phyloP scores from a whole-genome alignment of 2,113 vertebrate genomes.

The Daphoenositta chrysoptera region DNA sequence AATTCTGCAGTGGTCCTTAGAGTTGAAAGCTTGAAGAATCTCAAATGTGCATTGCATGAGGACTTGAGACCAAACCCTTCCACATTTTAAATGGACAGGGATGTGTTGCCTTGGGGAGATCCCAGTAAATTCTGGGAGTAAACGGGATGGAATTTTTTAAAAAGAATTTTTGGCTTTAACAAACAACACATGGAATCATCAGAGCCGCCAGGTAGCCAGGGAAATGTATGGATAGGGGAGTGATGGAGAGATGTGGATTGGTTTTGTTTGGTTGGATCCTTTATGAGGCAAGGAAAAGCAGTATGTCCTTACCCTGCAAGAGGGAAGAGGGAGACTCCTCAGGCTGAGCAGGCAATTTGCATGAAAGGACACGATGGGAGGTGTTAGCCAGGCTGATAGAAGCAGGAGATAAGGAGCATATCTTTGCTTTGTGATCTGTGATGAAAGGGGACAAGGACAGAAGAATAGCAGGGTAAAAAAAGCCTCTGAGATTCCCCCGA shows the following conservation, averaged over 20 bases:
- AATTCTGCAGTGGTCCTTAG: neutral
- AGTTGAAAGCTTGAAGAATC: neutral
- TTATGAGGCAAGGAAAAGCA: neutral
- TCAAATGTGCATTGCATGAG: accelerated
- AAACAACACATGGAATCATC: neutral
- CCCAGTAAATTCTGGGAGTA: neutral
- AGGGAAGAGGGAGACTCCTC: neutral
- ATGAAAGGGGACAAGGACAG: neutral
- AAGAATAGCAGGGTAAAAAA: neutral
- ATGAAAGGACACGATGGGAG: no score
- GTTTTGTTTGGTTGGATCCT: neutral
- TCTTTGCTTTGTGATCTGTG: neutral
- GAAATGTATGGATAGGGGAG: neutral
- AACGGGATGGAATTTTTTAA: neutral
- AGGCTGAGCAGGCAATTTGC: neutral
- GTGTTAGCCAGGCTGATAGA: neutral
- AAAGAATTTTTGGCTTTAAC: neutral
- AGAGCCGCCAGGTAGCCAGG: neutral
- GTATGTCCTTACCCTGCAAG: accelerated
- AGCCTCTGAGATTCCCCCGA: neutral
- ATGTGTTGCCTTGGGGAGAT: neutral
- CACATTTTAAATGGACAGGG: neutral
- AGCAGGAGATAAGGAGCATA: neutral
- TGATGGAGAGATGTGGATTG: neutral
- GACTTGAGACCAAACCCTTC: neutral